Evolutionary conservation across 1,140 invertebrate species (phyloP).

Genomic region (Daktulosphaira vitifoliae): DNA sequence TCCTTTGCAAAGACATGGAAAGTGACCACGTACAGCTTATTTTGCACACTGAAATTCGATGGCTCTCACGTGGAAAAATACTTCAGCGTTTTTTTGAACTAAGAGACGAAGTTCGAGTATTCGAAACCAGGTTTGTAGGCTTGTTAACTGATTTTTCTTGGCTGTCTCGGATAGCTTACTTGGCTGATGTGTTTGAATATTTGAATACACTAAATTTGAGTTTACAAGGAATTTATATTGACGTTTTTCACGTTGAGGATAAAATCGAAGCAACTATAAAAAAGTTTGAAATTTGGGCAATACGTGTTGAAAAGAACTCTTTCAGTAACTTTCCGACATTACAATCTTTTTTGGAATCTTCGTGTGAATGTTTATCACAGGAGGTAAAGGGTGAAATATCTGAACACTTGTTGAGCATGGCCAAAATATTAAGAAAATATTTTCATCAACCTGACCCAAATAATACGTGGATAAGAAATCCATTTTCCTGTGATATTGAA

Average conservation of each 20-base stretch:
- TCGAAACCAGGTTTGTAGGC: not conserved
- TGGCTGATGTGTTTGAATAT: conserved; percentile 6
- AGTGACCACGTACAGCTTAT: conserved; percentile 12
- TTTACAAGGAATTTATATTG: not conserved
- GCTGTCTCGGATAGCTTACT: conserved; percentile 5
- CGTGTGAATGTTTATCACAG: not conserved
- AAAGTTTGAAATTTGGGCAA: conserved; percentile 1
- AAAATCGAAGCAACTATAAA: conserved; percentile 4
- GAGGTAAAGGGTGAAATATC: not conserved
- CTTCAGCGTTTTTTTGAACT: not conserved
- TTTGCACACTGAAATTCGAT: conserved; percentile 4
- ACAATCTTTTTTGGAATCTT: not conserved
- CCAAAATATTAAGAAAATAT: not conserved
- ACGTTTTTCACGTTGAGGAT: not conserved
- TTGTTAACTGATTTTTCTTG: not conserved
- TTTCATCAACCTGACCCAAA: not conserved
- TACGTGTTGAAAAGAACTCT: not conserved
- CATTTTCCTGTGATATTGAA: not conserved
- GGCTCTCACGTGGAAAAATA: conserved; percentile 1
- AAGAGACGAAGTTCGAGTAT: conserved; percentile 3
- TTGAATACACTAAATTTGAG: conserved; percentile 46
- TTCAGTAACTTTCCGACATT: conserved; percentile 1
- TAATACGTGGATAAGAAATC: not conserved
- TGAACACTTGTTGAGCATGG: not conserved
- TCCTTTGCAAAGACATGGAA: conserved; percentile 8